Evolutionary conservation across 2,113 vertebrate species (phyloP).

Genomic region (Anarrhichthys ocellatus): DNA sequence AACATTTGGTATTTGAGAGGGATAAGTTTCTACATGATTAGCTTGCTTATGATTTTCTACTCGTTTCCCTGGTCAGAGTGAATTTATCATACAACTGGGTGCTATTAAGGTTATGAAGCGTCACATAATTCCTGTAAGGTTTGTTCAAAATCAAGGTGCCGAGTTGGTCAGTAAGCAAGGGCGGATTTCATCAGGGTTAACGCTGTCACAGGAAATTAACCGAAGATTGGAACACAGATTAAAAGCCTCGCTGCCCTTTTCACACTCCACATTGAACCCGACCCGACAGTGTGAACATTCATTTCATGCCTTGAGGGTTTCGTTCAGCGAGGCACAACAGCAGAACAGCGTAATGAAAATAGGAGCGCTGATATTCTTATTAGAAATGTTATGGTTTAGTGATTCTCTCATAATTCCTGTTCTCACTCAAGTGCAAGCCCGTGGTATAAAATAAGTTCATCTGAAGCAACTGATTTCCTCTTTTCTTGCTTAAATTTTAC

Average conservation of each 20-base stretch:
- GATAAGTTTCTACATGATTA: background rate
- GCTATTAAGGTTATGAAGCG: background rate
- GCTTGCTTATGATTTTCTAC: background rate
- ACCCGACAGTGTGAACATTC: slow-evolving; percentile 30
- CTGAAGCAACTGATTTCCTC: background rate
- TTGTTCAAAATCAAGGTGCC: background rate
- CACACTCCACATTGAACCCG: background rate
- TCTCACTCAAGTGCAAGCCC: background rate
- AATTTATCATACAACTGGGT: background rate
- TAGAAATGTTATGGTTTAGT: background rate
- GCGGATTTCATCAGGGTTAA: background rate
- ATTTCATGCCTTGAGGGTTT: slow-evolving; percentile 36
- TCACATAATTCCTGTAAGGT: background rate
- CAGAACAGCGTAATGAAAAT: background rate
- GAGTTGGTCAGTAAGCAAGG: background rate
- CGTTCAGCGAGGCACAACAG: background rate
- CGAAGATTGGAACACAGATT: background rate
- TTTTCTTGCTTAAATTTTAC: slow-evolving; percentile 13
- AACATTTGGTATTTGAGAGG: background rate
- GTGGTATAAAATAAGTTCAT: background rate
- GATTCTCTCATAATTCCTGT: slow-evolving; percentile 16
- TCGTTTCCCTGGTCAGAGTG: slow-evolving; percentile 1
- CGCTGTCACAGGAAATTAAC: slow-evolving; percentile 45
- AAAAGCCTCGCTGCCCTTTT: slow-evolving; percentile 19
- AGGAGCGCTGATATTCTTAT: background rate